Evolutionary conservation across 2,888 invertebrate species (phyloP).

Genomic region (Glyphotaelius pellucidus): DNA sequence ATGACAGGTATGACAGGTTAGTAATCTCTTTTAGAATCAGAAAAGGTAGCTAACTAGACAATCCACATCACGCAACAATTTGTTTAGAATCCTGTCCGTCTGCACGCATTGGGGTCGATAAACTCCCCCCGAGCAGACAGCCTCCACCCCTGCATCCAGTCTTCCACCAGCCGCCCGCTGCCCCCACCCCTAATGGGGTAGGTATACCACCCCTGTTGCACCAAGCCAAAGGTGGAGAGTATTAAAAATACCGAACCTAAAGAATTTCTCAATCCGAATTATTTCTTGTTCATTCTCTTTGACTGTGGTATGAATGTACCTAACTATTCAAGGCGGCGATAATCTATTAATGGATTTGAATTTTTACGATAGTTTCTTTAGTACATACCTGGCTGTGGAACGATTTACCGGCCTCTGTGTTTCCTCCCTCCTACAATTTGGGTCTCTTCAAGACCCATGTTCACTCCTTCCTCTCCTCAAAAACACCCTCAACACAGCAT

Average conservation of each 20-base stretch:
- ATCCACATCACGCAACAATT: slow-evolving; percentile 38
- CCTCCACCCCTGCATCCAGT: not conserved
- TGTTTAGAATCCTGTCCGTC: slow-evolving; percentile 9
- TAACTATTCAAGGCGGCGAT: not conserved
- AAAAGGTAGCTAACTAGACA: not conserved
- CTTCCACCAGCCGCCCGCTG: not conserved
- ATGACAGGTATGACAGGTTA: not conserved
- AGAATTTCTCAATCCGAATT: not conserved
- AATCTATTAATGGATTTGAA: not conserved
- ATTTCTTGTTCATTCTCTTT: not conserved
- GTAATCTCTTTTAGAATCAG: not conserved
- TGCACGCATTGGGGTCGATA: slow-evolving; percentile 40
- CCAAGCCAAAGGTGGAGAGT: not conserved
- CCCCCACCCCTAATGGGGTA: not conserved
- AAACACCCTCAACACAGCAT: no score
- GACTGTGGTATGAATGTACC: not conserved
- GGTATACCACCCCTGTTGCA: slow-evolving; percentile 31
- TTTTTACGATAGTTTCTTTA: no score
- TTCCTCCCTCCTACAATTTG: no score
- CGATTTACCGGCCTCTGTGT: no score
- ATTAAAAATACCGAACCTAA: not conserved
- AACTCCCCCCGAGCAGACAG: slow-evolving; percentile 6
- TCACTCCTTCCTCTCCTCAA: no score
- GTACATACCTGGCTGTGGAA: no score
- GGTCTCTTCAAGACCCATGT: no score